These are phyloP conservation scores for Drosophila anomalata DNA, from an alignment of 2,888 invertebrate genomes.

Conservation along the genomic window DNA sequence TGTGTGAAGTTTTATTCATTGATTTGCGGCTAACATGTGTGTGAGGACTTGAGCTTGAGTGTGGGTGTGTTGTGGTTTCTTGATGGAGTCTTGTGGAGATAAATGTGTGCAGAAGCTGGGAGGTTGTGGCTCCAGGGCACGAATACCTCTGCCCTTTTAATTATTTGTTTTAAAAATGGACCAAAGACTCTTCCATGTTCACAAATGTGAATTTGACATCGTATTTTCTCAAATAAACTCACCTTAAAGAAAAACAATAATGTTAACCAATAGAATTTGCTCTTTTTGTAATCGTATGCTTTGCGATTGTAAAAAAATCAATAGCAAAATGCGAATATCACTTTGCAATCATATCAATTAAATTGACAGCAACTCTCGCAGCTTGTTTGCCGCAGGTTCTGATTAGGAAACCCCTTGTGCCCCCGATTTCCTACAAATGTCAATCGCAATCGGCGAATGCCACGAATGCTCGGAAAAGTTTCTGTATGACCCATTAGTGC, in stretches of 20 bases:
- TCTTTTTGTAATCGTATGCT: neutral
- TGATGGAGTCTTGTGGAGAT: conserved; percentile 1
- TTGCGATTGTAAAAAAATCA: neutral
- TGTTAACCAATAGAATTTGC: no score
- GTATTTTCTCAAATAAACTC: no score
- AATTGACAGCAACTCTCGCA: conserved; percentile 25
- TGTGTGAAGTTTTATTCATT: conserved; percentile 64
- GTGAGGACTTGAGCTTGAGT: neutral
- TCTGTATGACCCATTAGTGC: conserved; percentile 55
- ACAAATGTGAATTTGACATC: neutral
- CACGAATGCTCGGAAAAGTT: conserved; percentile 28
- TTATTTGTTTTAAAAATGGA: neutral
- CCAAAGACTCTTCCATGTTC: no score
- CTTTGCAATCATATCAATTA: conserved; percentile 21
- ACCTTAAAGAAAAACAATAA: no score
- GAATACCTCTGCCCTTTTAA: neutral
- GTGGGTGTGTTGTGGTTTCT: conserved; percentile 23
- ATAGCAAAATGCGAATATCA: conserved; percentile 3
- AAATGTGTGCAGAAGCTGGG: neutral
- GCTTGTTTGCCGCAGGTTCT: conserved; percentile 27
- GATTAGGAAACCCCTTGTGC: conserved; percentile 8
- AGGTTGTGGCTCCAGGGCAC: conserved; percentile 1
- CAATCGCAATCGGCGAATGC: conserved; percentile 37
- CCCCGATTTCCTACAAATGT: conserved; percentile 21
- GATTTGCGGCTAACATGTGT: conserved; percentile 50